Percentiles rank a stretch among this genome's conserved stretches.
These are phyloP conservation scores for Luidia sarsii DNA, from an alignment of 53 echinoderm and acorn worm species.

Conservation along the genomic window DNA sequence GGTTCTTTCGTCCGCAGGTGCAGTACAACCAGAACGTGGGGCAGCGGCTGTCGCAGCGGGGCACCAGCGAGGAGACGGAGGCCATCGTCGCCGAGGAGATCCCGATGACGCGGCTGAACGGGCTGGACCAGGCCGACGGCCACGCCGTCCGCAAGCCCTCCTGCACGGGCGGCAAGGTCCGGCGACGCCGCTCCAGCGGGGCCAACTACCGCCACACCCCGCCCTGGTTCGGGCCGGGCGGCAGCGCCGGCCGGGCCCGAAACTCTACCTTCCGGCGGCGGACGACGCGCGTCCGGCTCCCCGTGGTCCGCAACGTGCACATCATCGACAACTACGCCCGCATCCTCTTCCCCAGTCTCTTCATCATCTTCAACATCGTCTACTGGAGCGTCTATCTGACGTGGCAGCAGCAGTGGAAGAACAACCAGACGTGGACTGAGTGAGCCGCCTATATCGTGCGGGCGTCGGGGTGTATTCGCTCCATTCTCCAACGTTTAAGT, in stretches of 20 bases:
- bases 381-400: slow-evolving; percentile 93
- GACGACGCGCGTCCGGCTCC: slow-evolving; percentile 45
- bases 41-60: slow-evolving; percentile 51
- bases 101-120: slow-evolving; percentile 62
- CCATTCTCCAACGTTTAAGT: too few relatives aligned
- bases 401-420: slow-evolving; percentile 58
- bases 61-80: slow-evolving; percentile 44
- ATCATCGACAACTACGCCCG: slow-evolving; percentile 79
- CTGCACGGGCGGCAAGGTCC: slow-evolving; percentile 45
- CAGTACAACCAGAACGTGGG: slow-evolving; percentile 58
- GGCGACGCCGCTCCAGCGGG: slow-evolving; percentile 46
- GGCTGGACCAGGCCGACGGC: slow-evolving; percentile 38
- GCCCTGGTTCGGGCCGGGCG: slow-evolving; percentile 61
- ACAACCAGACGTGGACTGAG: slow-evolving; percentile 45
- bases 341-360: slow-evolving; percentile 77
- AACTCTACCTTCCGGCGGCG: slow-evolving; percentile 65
- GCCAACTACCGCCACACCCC: slow-evolving; percentile 61
- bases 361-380: slow-evolving; percentile 82
- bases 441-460: too few relatives aligned
- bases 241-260: slow-evolving; percentile 34
- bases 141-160: slow-evolving; percentile 46
- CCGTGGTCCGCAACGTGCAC: slow-evolving; percentile 75
- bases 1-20: slow-evolving; percentile 26
- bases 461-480: too few relatives aligned
- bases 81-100: slow-evolving; percentile 32